Percentiles rank a stretch among this genome's conserved stretches.
phyloP scores from a whole-genome alignment of 2,113 vertebrate species.

The Lanius collurio region DNA sequence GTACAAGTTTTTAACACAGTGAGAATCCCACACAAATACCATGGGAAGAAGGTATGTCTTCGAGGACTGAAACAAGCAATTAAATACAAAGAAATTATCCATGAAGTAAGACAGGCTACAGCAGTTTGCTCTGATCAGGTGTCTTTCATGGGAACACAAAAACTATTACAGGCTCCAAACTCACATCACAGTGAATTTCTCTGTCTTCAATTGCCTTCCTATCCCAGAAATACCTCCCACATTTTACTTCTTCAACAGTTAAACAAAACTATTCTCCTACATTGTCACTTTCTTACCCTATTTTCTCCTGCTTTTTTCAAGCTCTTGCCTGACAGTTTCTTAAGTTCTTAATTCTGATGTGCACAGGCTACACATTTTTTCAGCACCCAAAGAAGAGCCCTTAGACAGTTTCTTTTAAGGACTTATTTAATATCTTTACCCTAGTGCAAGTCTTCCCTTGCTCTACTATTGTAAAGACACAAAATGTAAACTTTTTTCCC shows the following conservation, averaged over 20 bases:
- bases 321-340: not conserved
- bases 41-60: not conserved
- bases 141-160: not conserved
- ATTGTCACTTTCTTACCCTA: not conserved
- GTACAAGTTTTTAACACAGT: not conserved
- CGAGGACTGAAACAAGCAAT: not conserved
- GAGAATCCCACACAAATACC: not conserved
- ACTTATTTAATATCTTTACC: not conserved
- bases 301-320: not conserved
- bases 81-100: constrained; percentile 6
- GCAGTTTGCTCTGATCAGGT: not conserved
- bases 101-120: not conserved
- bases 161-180: not conserved
- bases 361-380: not conserved
- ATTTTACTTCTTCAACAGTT: not conserved
- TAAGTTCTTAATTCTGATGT: not conserved
- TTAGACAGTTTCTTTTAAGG: not conserved
- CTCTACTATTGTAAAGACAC: not conserved
- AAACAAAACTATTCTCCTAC: not conserved
- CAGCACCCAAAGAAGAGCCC: not conserved
- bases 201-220: not conserved
- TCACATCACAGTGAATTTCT: not conserved
- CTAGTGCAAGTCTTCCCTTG: not conserved
- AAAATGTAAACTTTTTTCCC: not conserved
- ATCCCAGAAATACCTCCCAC: not conserved